Evolutionary conservation across 2,888 invertebrate species (phyloP), one percentile per base, ranked within the genome.

Genomic region (Hemicrepidius hirtus): DNA sequence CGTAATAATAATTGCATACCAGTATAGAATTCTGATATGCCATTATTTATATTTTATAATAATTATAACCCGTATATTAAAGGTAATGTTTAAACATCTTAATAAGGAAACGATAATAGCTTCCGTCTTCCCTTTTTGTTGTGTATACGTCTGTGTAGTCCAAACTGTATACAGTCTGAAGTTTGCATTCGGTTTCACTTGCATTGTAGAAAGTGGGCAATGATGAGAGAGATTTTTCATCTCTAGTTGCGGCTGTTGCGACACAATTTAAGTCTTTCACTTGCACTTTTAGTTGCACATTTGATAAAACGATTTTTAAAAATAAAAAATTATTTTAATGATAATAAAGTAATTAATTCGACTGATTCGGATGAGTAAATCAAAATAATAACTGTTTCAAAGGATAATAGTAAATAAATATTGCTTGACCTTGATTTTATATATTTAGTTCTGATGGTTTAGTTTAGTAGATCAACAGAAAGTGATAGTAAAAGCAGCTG

Each of bases 61-160:
- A 40, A 40, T 40, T 4, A 13, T 13, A 13, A 13, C 13, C 40
- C n/a, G 3, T 46, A 9, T 16, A 3, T 3, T 46, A 46, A 9
- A 10, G 6, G 1, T 46, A 46, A 10, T 2, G 6, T 10, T 18
- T 20, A 13, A 16, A 6, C 18, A 28, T 10, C 44, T 59, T 7
- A n/a, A 44, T 63, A 46, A 63, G 62, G 62, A 57, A 57, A n/a
- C 20, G 21, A 16, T 12, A 40, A 49, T 50, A 35, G 16, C 41
- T 69, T 69, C 63, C 69, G 63, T 41, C 41, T 63, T 69, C 55
- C 55, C 63, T 63, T 69, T 60, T 63, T 32, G 53, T 37, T 50
- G 16, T 24, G 10, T 41, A 13, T 63, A 13, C n/a, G 5, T 21
- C 20, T 4, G 20, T n/a, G 4, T 35, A 13, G 16, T 62, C n/a